Evolutionary conservation across 2,797 vertebrate genomes (phyloP).

Genomic region (Vespertilio murinus): DNA sequence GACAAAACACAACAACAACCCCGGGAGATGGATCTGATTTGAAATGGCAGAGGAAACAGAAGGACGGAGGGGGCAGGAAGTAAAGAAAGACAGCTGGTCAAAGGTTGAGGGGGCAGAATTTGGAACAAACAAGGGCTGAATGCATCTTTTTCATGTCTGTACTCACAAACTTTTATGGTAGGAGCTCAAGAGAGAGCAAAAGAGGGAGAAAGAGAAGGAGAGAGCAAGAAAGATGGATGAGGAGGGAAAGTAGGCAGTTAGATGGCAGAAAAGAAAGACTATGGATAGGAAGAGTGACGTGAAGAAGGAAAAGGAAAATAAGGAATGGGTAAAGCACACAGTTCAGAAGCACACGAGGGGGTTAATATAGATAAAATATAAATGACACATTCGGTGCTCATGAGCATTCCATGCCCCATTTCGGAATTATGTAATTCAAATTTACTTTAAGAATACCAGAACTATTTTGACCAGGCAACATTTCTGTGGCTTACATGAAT

Average conservation of each 20-base stretch:
- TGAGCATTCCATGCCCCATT: not conserved
- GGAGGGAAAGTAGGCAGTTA: not conserved
- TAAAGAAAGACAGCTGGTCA: constrained; percentile 71
- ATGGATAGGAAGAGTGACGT: not conserved
- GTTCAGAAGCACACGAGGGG: not conserved
- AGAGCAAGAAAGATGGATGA: not conserved
- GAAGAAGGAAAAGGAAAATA: not conserved
- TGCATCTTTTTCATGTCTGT: constrained; percentile 10
- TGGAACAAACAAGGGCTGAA: constrained; percentile 42
- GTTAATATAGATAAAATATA: not conserved
- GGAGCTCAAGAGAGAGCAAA: not conserved
- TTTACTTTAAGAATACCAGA: not conserved
- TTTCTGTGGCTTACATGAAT: not conserved
- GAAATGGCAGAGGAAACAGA: constrained; percentile 69
- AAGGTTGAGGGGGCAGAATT: constrained; percentile 70
- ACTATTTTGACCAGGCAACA: not conserved
- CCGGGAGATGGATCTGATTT: not conserved
- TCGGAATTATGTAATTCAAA: not conserved
- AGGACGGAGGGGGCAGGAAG: constrained; percentile 61
- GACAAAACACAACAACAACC: not conserved
- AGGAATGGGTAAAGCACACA: not conserved
- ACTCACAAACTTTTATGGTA: not conserved
- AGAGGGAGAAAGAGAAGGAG: not conserved
- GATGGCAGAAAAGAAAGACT: not conserved
- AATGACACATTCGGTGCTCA: not conserved